Evolutionary conservation across 2,797 vertebrate genomes (phyloP), one percentile per base, ranked within the genome.

Genomic region (Artibeus lituratus): DNA sequence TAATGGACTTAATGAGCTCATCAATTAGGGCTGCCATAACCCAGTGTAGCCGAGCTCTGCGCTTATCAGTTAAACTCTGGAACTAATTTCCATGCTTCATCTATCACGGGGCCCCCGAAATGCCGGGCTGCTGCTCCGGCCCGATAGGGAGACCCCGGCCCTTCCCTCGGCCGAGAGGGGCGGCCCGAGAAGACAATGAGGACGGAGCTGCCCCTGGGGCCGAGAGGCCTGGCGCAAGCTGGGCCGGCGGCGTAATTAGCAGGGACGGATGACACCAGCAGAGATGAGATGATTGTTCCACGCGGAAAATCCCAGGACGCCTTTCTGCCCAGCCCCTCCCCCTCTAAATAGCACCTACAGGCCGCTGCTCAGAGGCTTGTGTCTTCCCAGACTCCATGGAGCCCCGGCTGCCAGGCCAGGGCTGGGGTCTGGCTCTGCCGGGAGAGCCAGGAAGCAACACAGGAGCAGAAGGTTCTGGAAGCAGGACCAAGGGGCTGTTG

Each of bases 1-100:
- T 99, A 99, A 99, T 99, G 99, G 99, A 99, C 99, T 99, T 99
- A 99, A 99, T 99, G 99, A 99, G 99, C 99, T 99, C 99, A 99
- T 99, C 99, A 99, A 99, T 99, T 99, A 99, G 99, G 99, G 98
- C 99, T 99, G 99, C 98, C 99, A 99, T 99, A 99, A 99, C 99
- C 99, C 99, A 99, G 99, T 99, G 99, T 99, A 99, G 99, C 99
- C 98, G 96, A 98, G 99, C 99, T 98, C 98, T 98, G 98, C 98
- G 99, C 98, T 99, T 99, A 99, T 99, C 99, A 99, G 99, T 99
- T 99, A 98, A 99, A 99, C 99, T 99, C 99, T 99, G 98, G 98
- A 99, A 99, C 99, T 99, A 99, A 99, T 99, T 99, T 99, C 99
- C 99, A 99, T 99, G 99, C 99, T 99, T 98, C 99, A 99, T 99